These are phyloP conservation scores for Synanthedon formicaeformis DNA, from an alignment of 2,888 invertebrate species.

Conservation along the genomic window DNA sequence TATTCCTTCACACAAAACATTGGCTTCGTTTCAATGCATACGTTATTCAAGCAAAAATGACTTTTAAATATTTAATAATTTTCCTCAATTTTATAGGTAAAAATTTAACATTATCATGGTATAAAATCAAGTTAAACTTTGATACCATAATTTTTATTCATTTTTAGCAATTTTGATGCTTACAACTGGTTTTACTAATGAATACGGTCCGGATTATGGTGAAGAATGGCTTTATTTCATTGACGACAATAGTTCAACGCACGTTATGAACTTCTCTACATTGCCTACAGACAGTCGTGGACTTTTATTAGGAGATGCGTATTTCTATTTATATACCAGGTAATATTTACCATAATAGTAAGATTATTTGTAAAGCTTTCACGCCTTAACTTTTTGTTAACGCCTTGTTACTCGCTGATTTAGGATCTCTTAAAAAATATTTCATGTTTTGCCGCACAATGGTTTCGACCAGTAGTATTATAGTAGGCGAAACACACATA, in stretches of 20 bases:
- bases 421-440: too few relatives aligned
- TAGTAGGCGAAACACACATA: too few relatives aligned
- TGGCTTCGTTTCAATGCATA: not conserved
- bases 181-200: slow-evolving; percentile 14
- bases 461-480: too few relatives aligned
- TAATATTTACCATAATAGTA: slow-evolving; percentile 7
- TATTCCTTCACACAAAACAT: not conserved
- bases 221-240: slow-evolving; percentile 56
- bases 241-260: slow-evolving; percentile 48
- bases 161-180: not conserved
- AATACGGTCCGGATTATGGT: slow-evolving; percentile 41
- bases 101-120: not conserved
- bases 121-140: not conserved
- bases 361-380: too few relatives aligned
- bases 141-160: not conserved
- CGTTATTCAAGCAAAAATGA: not conserved
- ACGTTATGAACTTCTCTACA: slow-evolving; percentile 43
- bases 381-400: too few relatives aligned
- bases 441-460: too few relatives aligned
- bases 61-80: not conserved
- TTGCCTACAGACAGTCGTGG: slow-evolving; percentile 29
- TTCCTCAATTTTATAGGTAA: not conserved
- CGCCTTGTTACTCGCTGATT: too few relatives aligned
- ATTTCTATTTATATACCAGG: slow-evolving; percentile 60
- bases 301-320: slow-evolving; percentile 40